phyloP scores from a whole-genome alignment of 2,797 vertebrate species.

The Morus bassanus region DNA sequence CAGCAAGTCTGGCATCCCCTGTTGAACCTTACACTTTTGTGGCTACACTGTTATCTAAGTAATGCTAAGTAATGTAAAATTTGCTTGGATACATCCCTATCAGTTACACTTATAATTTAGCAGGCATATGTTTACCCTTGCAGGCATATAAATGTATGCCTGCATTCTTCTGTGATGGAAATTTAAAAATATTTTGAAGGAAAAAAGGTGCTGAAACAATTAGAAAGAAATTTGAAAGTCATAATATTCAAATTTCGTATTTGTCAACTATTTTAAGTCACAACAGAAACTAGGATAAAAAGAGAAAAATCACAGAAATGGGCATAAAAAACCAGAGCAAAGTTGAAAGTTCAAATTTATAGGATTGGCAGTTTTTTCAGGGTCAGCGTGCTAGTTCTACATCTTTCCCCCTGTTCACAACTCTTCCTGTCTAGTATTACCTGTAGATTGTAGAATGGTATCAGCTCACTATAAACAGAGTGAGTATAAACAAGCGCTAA shows the following conservation, averaged over 20 bases:
- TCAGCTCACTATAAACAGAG: neutral
- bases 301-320: neutral
- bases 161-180: neutral
- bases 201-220: neutral
- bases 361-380: neutral
- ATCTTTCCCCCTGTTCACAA: neutral
- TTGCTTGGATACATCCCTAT: neutral
- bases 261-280: neutral
- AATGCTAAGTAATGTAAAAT: neutral
- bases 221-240: neutral
- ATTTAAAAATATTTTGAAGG: neutral
- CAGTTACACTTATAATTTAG: neutral
- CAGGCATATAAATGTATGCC: neutral
- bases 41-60: neutral
- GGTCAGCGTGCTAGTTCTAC: neutral
- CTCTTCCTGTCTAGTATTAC: neutral
- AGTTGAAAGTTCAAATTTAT: neutral
- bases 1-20: neutral
- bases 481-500: neutral
- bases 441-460: neutral
- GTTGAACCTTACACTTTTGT: neutral
- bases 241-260: neutral
- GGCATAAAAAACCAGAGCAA: neutral
- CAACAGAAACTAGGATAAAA: neutral
- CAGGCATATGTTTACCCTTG: neutral